Base-by-base conservation (phyloP, 2,797 vertebrate species). In the Oryzias sinensis region DNA sequence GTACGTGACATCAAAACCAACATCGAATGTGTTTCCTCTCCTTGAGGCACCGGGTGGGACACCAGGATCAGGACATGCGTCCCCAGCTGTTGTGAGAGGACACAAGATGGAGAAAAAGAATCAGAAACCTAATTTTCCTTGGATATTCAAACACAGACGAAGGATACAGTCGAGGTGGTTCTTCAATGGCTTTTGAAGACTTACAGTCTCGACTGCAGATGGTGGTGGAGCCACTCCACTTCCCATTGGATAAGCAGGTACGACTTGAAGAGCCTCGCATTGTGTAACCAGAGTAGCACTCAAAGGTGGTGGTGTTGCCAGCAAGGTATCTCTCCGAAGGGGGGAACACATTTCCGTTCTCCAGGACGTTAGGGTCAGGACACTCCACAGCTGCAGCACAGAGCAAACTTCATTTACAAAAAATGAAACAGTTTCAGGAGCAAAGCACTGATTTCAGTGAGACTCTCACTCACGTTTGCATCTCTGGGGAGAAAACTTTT, bases 211-310 rank as follows among this genome's bases (percentile, higher is more conserved):
- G 72, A 42, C 87, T 84, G 33, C 91, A 92, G 63, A 91, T 86
- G 6, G 89, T 72, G 43, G 89, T 90, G 14, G 33, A 53, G 45
- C 89, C 89, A 6, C 68, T 91, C 91, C 91, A 92, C 59, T 91
- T 91, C 6, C 85, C 88, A 0, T 85, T 90, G 4, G 56, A 15
- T 57, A 87, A 65, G 47, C 91, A 92, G 6, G 59, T 8, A 0
- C 91, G 86, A 1, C 1, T 74, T 17, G 8, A 0, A 2, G 90
- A 89, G 17, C 91, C 90, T 29, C 42, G 53, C 25, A 83, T 3
- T 1, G 5, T 74, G 74, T 87, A 86, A 27, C 88, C 87, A 43
- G 78, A 78, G 58, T 87, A 87, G 53, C 90, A 91, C 25, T 86
- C 68, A 33, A 70, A 83, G 0, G 44, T 80, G 46, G 87, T 91